Evolutionary conservation across 1,140 invertebrate species (phyloP).

Genomic region (Muscidifurax raptorellus): DNA sequence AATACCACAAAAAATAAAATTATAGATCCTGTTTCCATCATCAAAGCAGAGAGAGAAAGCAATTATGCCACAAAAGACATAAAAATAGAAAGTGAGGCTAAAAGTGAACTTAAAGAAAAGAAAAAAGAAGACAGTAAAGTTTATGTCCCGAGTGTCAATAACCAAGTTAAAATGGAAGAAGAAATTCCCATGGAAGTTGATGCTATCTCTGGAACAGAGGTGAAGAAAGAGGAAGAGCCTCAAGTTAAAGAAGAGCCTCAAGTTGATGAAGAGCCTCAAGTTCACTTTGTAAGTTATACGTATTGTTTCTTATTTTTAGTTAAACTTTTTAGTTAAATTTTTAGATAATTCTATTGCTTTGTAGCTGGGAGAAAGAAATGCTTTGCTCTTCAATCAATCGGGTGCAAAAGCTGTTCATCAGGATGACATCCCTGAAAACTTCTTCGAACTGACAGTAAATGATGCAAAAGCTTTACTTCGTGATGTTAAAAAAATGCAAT

Average conservation of each 20-base stretch:
- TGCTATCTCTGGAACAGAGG: neutral
- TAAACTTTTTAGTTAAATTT: neutral
- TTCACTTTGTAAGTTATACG: slow-evolving; percentile 73
- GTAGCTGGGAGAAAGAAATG: slow-evolving; percentile 82
- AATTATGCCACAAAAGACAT: slow-evolving; percentile 36
- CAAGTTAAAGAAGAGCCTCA: slow-evolving; percentile 41
- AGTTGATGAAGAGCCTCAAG: slow-evolving; percentile 37
- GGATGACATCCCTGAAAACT: slow-evolving; percentile 86
- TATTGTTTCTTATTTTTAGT: neutral
- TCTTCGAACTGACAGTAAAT: slow-evolving; percentile 87
- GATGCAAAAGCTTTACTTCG: slow-evolving; percentile 84
- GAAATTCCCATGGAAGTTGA: slow-evolving; percentile 47
- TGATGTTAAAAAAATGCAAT: slow-evolving; percentile 81
- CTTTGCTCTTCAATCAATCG: slow-evolving; percentile 82
- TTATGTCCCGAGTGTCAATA: slow-evolving; percentile 54
- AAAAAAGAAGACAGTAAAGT: neutral
- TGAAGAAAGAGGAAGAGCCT: slow-evolving; percentile 26
- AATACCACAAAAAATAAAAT: slow-evolving; percentile 52
- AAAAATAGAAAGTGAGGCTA: slow-evolving; percentile 9
- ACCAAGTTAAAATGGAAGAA: slow-evolving; percentile 70
- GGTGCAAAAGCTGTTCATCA: slow-evolving; percentile 73
- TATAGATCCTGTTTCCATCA: slow-evolving; percentile 49
- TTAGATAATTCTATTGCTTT: slow-evolving; percentile 58
- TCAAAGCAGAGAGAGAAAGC: slow-evolving; percentile 46
- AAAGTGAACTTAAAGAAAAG: slow-evolving; percentile 32